Base-by-base conservation (phyloP, 2,113 vertebrate species). In the Paracanthobrama guichenoti region DNA sequence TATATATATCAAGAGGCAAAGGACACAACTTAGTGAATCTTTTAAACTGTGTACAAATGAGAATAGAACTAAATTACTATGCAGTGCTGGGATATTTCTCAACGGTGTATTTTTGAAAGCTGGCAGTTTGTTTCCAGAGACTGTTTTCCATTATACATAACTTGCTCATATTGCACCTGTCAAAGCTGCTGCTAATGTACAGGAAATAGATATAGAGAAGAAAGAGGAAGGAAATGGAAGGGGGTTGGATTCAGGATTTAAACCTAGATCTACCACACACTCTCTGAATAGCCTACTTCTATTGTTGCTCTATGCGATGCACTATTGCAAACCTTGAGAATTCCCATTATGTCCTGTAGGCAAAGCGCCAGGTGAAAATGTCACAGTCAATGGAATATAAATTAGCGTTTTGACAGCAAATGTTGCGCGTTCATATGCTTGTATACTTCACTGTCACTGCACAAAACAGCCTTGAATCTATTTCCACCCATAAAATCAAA, bases 401-500 rank as follows among this genome's bases (percentile, higher is more conserved):
- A 80, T 80, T 26, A 67, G 18, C 44, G 6, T 80, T 50, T 48
- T 80, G 26, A 80, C 24, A 18, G 62, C 76, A 64, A 79, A 79
- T 64, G 20, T 64, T 28, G 59, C 20, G 4, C 8, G 1, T 46
- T 79, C 42, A 46, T 67, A 9, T 31, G 4, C 60, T 71, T 3
- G 11, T 71, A n/a, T 71, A 39, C 48, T 16, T 26, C 31, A 81
- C 18, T 55, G 6, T 81, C 31, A 69, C 28, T 24, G 79, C 3
- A 82, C 69, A 71, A 82, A 82, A 16, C 44, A 69, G 22, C 26
- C 46, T 6, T 55, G 18, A 69, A 81, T 55, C 16, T 18, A 71
- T 50, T 69, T 39, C 24, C 46, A 67, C 20, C 64, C 24, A 53
- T 81, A 81, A 81, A 81, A 57, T 50, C 78, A 31, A 80, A 66